Percentiles rank a stretch among this genome's conserved stretches.
Evolutionary conservation across 2,113 vertebrate genomes (phyloP).

Genomic region (Pygoscelis adeliae): DNA sequence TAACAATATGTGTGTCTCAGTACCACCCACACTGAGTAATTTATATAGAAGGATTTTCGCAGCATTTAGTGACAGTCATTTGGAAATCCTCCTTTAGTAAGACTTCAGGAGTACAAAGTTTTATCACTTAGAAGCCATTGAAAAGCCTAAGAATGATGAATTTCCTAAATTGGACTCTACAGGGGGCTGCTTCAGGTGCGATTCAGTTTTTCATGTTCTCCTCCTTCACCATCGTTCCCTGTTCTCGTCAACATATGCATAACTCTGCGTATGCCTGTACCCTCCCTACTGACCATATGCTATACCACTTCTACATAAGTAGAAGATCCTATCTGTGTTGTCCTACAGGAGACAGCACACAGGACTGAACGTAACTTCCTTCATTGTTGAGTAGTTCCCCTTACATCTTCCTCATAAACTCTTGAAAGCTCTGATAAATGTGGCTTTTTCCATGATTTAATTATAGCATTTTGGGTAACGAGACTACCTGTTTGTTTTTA

Average conservation of each 20-base stretch:
- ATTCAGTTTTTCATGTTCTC: background rate
- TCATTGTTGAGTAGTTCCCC: background rate
- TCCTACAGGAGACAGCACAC: background rate
- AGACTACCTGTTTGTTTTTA: background rate
- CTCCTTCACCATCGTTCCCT: background rate
- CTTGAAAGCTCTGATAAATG: background rate
- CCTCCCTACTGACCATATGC: rapidly evolving
- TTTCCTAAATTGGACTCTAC: background rate
- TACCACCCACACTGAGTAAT: too few relatives aligned
- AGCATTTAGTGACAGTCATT: background rate
- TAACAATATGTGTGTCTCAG: rapidly evolving
- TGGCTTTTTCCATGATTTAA: background rate
- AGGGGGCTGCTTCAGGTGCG: background rate
- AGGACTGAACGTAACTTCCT: background rate
- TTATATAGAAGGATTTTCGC: background rate
- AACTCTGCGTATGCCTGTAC: too few relatives aligned
- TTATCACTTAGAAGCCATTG: background rate
- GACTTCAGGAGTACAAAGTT: background rate
- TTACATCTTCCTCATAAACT: background rate
- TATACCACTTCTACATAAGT: rapidly evolving
- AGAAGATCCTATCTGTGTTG: background rate
- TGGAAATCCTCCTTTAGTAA: background rate
- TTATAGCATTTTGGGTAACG: background rate
- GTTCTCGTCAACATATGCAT: background rate
- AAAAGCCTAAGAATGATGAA: background rate